Percentiles rank a stretch among this genome's conserved stretches.
Conservation (phyloP, 2,888 invertebrate genomes). For the Pemphredon lugubris region DNA sequence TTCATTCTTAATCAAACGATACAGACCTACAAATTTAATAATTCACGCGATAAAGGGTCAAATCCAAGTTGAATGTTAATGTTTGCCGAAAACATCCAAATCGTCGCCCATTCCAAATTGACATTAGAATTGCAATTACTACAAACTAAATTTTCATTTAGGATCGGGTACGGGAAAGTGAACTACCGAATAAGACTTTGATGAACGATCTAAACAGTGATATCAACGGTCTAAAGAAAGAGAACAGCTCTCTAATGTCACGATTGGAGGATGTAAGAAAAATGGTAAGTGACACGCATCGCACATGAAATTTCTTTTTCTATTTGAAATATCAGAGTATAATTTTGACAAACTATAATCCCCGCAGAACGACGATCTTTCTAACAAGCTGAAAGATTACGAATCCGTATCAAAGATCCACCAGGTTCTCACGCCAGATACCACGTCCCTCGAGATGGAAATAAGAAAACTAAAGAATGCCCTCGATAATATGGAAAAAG, state of each 20-base stretch:
- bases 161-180: slow-evolving; percentile 71
- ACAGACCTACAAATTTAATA: too few relatives aligned
- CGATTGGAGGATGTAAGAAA: slow-evolving; percentile 86
- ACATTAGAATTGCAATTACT: too few relatives aligned
- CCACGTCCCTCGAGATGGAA: slow-evolving; percentile 89
- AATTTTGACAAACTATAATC: background rate
- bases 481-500: slow-evolving; percentile 86
- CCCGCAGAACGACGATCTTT: slow-evolving; percentile 89
- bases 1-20: too few relatives aligned
- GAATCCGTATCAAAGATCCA: slow-evolving; percentile 92
- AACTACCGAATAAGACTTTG: slow-evolving; percentile 82
- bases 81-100: too few relatives aligned
- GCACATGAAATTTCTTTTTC: too few relatives aligned
- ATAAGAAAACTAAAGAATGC: slow-evolving; percentile 86
- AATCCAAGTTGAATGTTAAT: too few relatives aligned
- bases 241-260: slow-evolving; percentile 86
- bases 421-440: slow-evolving; percentile 89
- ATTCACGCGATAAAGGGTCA: too few relatives aligned
- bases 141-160: slow-evolving; percentile 48
- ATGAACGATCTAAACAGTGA: slow-evolving; percentile 90
- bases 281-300: slow-evolving; percentile 84
- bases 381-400: slow-evolving; percentile 91
- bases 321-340: too few relatives aligned
- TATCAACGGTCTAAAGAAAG: slow-evolving; percentile 86
- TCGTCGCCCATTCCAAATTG: too few relatives aligned